phyloP scores from a whole-genome alignment of 2,113 vertebrate species.

The Zeus faber region DNA sequence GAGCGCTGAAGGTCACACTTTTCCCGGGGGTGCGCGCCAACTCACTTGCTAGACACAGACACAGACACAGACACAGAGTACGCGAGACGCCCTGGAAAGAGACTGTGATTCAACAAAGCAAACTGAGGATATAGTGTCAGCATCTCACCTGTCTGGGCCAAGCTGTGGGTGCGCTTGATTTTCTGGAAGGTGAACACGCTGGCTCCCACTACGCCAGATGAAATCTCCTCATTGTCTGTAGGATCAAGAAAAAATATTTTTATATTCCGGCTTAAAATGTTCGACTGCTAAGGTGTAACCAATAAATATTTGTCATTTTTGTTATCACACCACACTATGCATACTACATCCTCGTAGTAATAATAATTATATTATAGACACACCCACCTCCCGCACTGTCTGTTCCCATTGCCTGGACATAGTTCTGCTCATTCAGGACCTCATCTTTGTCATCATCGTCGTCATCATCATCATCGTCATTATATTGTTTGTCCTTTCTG shows the following conservation, averaged over 20 bases:
- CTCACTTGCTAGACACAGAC: slow-evolving; percentile 77
- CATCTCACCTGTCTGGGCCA: slow-evolving; percentile 85
- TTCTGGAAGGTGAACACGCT: slow-evolving; percentile 90
- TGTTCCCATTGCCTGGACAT: slow-evolving; percentile 80
- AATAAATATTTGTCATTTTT: no score
- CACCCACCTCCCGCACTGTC: slow-evolving; percentile 75
- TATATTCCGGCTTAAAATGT: neutral
- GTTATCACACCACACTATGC: neutral
- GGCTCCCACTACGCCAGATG: slow-evolving; percentile 64
- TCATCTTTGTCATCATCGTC: slow-evolving; percentile 70
- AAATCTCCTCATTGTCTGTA: slow-evolving; percentile 58
- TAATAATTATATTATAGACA: neutral
- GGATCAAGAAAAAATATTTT: slow-evolving; percentile 4
- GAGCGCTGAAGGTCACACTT: slow-evolving; percentile 52
- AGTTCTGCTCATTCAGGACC: slow-evolving; percentile 78
- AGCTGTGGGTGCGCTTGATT: slow-evolving; percentile 80
- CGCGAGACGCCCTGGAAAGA: neutral
- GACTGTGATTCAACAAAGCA: neutral
- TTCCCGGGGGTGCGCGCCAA: slow-evolving; percentile 82
- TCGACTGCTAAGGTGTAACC: neutral
- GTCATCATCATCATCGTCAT: slow-evolving; percentile 67
- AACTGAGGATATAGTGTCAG: neutral
- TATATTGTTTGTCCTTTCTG: slow-evolving; percentile 38
- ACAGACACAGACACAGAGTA: neutral
- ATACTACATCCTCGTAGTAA: no score